Evolutionary conservation across 2,888 invertebrate species (phyloP).

Genomic region (Lochmaea capreae): DNA sequence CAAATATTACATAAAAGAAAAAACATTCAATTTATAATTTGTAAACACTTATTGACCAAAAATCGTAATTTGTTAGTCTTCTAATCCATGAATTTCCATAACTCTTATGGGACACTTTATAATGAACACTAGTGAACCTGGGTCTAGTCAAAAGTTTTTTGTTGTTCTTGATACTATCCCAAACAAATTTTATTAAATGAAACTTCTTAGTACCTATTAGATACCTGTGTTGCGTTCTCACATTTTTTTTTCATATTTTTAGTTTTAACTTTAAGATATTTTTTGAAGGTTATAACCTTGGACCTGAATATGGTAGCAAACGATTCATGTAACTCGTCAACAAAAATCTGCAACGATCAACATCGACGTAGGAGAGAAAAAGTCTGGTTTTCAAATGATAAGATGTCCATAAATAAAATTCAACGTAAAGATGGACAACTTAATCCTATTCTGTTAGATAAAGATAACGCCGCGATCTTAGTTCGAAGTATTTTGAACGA

Average conservation of each 20-base stretch:
- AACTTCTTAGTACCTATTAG: neutral
- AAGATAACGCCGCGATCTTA: slow-evolving; percentile 41
- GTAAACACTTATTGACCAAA: too few relatives aligned
- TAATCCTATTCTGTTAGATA: slow-evolving; percentile 31
- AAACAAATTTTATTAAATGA: too few relatives aligned
- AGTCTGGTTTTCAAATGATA: slow-evolving; percentile 45
- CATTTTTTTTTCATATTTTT: neutral
- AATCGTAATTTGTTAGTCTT: too few relatives aligned
- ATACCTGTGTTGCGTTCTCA: slow-evolving; percentile 17
- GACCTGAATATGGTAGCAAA: slow-evolving; percentile 48
- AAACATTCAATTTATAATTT: too few relatives aligned
- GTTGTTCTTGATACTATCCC: too few relatives aligned
- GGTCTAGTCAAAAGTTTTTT: too few relatives aligned
- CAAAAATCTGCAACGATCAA: slow-evolving; percentile 38
- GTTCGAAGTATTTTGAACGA: slow-evolving; percentile 46
- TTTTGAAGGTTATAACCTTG: slow-evolving; percentile 27
- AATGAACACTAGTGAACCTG: too few relatives aligned
- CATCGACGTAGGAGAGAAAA: slow-evolving; percentile 42
- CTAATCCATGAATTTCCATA: too few relatives aligned
- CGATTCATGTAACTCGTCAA: slow-evolving; percentile 41
- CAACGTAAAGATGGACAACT: slow-evolving; percentile 33
- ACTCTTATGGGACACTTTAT: too few relatives aligned
- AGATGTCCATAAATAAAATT: slow-evolving; percentile 44
- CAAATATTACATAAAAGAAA: too few relatives aligned
- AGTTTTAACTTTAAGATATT: neutral